Evolutionary conservation across 2,797 vertebrate species (phyloP), one percentile per base, ranked within the genome.

Genomic region (Champsocephalus esox): DNA sequence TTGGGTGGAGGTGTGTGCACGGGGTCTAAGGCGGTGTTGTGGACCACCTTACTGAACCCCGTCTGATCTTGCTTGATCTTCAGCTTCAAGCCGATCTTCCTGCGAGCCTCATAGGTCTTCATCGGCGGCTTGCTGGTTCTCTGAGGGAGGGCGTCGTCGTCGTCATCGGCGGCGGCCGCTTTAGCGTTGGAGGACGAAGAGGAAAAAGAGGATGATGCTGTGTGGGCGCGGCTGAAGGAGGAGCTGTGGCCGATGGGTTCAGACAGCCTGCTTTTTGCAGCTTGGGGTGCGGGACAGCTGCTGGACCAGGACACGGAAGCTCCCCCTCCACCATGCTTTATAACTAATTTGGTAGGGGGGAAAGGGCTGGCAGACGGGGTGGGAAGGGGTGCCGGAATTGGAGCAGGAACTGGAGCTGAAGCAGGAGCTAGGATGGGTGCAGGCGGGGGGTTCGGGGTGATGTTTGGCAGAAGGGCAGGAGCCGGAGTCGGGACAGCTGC

Each of bases 11-110:
- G 89, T 0, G 96, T 95, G 89, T 98, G 97, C 68, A 97, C 93
- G 0, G 97, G 97, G 85, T 98, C 97, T 87, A 98, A 84, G 3
- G 98, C 98, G 0, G 97, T 99, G 92, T 99, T 99, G 91, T 98
- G 97, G 21, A 99, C 96, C 24, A 99, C 97, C 79, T 98, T 98
- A 77, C 96, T 96, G 68, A 98, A 95, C 1, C 98, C 97, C 0
- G 97, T 97, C 58, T 94, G 93, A 84, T 98, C 98, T 88, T 99
- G 98, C 74, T 99, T 99, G 92, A 99, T 99, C 92, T 99, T 99
- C 6, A 99, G 88, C 89, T 99, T 99, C 74, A 99, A 91, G 28
- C 97, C 97, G 0, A 98, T 98, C 41, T 97, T 94, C 65, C 96
- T 96, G 0, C 97, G 96, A 0, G 98, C 98, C 91, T 98, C 98